Base-by-base conservation (phyloP, 2,797 vertebrate genomes). In the Eleutherodactylus coqui region DNA sequence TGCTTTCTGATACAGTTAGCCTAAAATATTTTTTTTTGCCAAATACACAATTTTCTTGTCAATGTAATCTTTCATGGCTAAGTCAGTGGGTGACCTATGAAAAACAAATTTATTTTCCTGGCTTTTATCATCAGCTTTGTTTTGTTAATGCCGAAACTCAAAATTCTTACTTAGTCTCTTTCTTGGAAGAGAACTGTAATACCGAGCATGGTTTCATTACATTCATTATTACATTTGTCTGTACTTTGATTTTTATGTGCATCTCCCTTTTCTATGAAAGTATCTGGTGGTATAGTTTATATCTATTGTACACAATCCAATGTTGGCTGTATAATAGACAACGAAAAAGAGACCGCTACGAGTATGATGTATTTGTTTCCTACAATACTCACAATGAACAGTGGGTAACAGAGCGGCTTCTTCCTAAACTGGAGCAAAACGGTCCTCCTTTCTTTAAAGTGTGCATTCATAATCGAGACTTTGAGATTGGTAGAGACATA, bases 321-420 rank as follows among this genome's bases (percentile, higher is more conserved):
- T 83, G 80, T 17, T 83, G 85, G 73, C 73, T 83, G 24, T 72
- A 49, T 58, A 38, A 60, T 16, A 83, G 29, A 32, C n/a, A 60
- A 1, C 43, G 10, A 69, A 29, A 13, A 19, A 17, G 32, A 19
- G 55, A n/a, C 5, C 41, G 79, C 32, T 83, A 87, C 60, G n/a
- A 87, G 27, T 87, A 78, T 79, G 85, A 87, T 64, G 89, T 79
- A 8, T 90, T 89, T 80, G 83, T 90, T n/a, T 89, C 89, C 29
- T 90, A 90, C 47, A 88, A 88, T 45, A 69, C 58, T 24, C 45
- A 58, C 1, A 60, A 89, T 38, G 85, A 90, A 24, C 79, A 38
- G 8, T 90, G 83, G 85, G 88, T 89, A 17, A 75, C 82, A n/a
- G 55, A 75, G 38, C 19, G 87, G 43, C 41, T 88, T 43, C 82